Base-by-base conservation (phyloP, 2,888 invertebrate genomes). In the Xanthia togata region DNA sequence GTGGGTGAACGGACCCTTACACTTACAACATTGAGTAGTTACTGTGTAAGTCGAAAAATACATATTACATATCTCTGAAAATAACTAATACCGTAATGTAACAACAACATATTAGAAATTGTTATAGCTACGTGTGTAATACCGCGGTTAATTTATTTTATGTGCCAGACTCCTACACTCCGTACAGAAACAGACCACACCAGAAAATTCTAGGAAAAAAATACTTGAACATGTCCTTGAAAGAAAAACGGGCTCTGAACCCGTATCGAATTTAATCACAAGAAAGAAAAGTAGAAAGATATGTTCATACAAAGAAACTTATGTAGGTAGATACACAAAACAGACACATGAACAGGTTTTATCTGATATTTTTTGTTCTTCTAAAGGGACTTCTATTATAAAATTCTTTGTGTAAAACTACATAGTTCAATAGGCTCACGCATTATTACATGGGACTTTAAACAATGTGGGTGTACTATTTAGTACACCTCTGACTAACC, bases 251-350 rank as follows among this genome's bases (percentile, higher is more conserved):
- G 41, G 47, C 8, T 55, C 31, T 14, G 3, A 60, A 64, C 14
- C 35, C 41, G 41, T 55, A 67, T 55, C 44, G 47, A 65, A 69
- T 62, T 69, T 77, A 77, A 70, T 82, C 44, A 77, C 55, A 47
- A 53, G 17, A 62, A 47, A 67, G 14, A 50, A 69, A 53, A n/a
- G 53, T 38, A 47, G 0, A 53, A 14, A 31, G 44, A 70, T 47
- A 77, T 14, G 44, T n/a, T 8, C 1, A 1, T 41, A 50, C n/a
- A 35, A 1, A 0, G 41, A 20, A n/a, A 50, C 41, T 12, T 35
- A 47, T 64, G 47, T 38, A 31, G 5, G 47, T 38, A 31, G 5
- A 60, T 38, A 47, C 20, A 50, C 3, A 47, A 47, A 6, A 57
- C 44, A 44, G 44, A 44, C 23, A 17, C 8, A 23, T 53, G 20